Percentiles rank a stretch among this genome's conserved stretches.
phyloP scores from a whole-genome alignment of 2,888 invertebrate genomes.

The Apodemia zela region DNA sequence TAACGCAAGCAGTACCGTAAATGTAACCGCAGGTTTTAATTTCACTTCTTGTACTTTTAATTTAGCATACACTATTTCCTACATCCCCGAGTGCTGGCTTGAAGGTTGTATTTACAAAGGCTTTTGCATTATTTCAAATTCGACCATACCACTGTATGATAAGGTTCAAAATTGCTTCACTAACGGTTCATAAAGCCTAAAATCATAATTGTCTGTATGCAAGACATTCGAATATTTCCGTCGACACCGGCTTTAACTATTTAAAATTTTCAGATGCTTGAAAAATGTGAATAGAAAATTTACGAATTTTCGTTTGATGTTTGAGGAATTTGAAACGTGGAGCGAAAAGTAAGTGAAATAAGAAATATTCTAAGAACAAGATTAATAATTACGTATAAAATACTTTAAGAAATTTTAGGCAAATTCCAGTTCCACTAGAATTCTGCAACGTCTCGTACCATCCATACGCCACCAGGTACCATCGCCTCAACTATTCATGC shows the following conservation, averaged over 20 bases:
- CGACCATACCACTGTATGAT: neutral
- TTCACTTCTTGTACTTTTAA: constrained; percentile 23
- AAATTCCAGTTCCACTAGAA: no score
- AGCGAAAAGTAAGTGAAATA: no score
- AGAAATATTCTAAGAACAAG: no score
- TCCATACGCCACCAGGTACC: no score
- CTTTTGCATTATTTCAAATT: neutral
- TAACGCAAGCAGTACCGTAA: constrained; percentile 11
- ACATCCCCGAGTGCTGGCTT: constrained; percentile 10
- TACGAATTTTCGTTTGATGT: neutral
- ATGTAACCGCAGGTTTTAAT: constrained; percentile 27
- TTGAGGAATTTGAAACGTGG: neutral
- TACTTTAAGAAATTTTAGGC: no score
- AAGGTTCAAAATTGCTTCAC: neutral
- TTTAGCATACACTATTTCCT: constrained; percentile 18
- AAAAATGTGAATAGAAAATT: constrained; percentile 7
- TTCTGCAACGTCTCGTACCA: no score
- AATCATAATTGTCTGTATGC: constrained; percentile 13
- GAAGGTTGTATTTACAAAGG: constrained; percentile 2
- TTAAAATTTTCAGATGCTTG: constrained; percentile 11
- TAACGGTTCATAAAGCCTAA: neutral
- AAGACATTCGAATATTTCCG: constrained; percentile 14
- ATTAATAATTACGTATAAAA: no score
- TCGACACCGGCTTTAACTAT: constrained; percentile 6
- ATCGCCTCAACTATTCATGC: no score